phyloP scores from a whole-genome alignment of 2,797 vertebrate genomes.

The Peromyscus aztecus region DNA sequence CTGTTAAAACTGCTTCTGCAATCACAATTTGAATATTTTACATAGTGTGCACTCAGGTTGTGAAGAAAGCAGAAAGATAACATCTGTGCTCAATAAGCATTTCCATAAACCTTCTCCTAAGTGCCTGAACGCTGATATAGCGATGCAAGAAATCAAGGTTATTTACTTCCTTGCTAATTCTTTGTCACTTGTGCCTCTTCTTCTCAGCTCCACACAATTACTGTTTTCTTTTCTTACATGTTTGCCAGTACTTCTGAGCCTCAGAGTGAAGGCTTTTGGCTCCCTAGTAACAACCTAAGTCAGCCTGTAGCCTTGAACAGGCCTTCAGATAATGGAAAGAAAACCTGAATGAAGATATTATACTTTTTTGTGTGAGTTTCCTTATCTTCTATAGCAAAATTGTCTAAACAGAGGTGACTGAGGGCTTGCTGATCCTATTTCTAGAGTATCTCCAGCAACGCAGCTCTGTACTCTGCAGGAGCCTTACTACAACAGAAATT shows the following conservation, averaged over 20 bases:
- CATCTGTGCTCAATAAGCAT: slow-evolving; percentile 68
- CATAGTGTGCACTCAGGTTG: not conserved
- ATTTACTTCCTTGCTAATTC: slow-evolving; percentile 72
- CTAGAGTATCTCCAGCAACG: not conserved
- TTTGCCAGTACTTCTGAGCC: not conserved
- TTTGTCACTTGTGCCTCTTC: slow-evolving; percentile 30
- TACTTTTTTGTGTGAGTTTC: not conserved
- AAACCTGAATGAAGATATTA: not conserved
- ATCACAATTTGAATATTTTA: slow-evolving; percentile 70
- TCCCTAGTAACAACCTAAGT: slow-evolving; percentile 13
- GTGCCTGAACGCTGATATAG: slow-evolving; percentile 57
- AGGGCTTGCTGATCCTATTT: not conserved
- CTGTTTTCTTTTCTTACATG: not conserved
- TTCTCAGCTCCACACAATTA: not conserved
- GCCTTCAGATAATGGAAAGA: not conserved
- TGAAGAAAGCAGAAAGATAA: slow-evolving; percentile 64
- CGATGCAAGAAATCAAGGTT: slow-evolving; percentile 66
- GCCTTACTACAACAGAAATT: not conserved
- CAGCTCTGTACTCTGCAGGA: not conserved
- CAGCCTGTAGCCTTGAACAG: not conserved
- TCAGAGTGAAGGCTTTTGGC: not conserved
- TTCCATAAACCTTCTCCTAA: slow-evolving; percentile 60
- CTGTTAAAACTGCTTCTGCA: slow-evolving; percentile 68
- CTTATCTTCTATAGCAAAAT: not conserved
- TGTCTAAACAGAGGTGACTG: not conserved